These are phyloP conservation scores for Eleginops maclovinus DNA, from an alignment of 2,113 vertebrate species.

Conservation along the genomic window DNA sequence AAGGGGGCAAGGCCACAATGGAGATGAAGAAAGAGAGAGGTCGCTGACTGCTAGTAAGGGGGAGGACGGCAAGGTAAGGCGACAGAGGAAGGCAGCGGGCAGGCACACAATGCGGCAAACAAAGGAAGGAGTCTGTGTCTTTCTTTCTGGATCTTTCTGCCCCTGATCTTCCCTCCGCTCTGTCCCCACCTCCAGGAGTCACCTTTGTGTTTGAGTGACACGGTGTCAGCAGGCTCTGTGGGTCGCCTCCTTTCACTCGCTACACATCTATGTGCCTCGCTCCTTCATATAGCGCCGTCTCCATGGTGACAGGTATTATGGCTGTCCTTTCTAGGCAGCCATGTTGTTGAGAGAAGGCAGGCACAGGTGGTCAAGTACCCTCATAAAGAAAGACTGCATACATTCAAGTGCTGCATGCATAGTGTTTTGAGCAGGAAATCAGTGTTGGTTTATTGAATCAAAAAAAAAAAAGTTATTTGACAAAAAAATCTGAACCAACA, in stretches of 20 bases:
- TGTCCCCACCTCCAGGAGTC: slow-evolving; percentile 72
- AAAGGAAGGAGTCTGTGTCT: slow-evolving; percentile 62
- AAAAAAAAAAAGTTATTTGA: background rate
- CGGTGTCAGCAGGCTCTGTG: slow-evolving; percentile 63
- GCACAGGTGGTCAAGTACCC: slow-evolving; percentile 73
- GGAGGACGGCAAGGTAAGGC: slow-evolving; percentile 67
- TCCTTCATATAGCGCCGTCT: slow-evolving; percentile 53
- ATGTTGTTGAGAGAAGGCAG: slow-evolving; percentile 72
- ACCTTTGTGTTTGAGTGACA: slow-evolving; percentile 79
- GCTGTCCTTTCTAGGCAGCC: slow-evolving; percentile 67
- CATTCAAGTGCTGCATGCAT: no score
- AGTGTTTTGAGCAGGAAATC: background rate
- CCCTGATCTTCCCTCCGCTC: slow-evolving; percentile 51
- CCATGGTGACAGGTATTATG: slow-evolving; percentile 69
- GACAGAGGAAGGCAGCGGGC: slow-evolving; percentile 66
- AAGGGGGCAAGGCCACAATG: slow-evolving; percentile 57
- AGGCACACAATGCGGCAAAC: slow-evolving; percentile 73
- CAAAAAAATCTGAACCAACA: no score
- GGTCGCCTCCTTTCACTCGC: slow-evolving; percentile 69
- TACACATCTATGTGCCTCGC: slow-evolving; percentile 27
- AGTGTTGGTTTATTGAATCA: slow-evolving; percentile 10
- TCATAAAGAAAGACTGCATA: slow-evolving; percentile 14
- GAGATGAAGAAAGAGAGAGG: slow-evolving; percentile 64
- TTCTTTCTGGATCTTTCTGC: slow-evolving; percentile 25
- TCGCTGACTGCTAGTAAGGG: slow-evolving; percentile 61